Conservation (phyloP, 92 coral and sea anemone species). For the Plumapathes pennacea region DNA sequence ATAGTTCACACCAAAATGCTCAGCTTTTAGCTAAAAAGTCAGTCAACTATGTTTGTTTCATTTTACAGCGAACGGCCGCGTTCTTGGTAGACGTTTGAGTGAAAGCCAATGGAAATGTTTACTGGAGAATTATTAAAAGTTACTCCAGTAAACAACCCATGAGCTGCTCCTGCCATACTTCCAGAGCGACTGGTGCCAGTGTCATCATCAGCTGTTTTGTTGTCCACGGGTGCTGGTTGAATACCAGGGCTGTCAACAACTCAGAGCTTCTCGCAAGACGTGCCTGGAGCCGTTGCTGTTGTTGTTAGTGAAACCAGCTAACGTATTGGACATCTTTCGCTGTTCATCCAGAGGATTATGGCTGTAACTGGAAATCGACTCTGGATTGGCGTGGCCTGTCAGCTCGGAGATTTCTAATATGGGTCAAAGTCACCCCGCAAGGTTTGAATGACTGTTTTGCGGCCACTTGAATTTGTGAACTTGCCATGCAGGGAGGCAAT, state of each 20-base stretch:
- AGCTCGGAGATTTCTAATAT: conserved; percentile 64
- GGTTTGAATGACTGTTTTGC: conserved; percentile 62
- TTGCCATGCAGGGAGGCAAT: conserved; percentile 33
- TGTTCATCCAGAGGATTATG: conserved; percentile 55
- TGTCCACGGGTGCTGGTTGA: conserved; percentile 11
- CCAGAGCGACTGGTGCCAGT: no score
- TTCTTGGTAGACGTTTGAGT: no score
- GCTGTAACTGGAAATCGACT: conserved; percentile 64
- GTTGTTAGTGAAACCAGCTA: conserved; percentile 23
- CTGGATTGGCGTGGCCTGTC: conserved; percentile 68
- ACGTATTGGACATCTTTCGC: conserved; percentile 27
- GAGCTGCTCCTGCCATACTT: no score
- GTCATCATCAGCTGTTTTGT: conserved; percentile 5
- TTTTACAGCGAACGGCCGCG: no score
- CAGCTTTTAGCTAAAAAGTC: no score
- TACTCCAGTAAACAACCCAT: no score
- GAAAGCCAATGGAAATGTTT: no score
- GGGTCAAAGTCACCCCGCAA: conserved; percentile 61
- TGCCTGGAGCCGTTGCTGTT: not conserved
- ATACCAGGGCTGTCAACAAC: conserved; percentile 9
- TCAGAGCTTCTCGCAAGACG: not conserved
- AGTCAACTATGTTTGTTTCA: no score
- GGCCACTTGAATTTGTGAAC: conserved; percentile 52
- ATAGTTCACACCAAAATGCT: no score
- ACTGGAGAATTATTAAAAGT: no score